Evolutionary conservation across 2,888 invertebrate species (phyloP), one percentile per base, ranked within the genome.

Genomic region (Cosmia pyralina): DNA sequence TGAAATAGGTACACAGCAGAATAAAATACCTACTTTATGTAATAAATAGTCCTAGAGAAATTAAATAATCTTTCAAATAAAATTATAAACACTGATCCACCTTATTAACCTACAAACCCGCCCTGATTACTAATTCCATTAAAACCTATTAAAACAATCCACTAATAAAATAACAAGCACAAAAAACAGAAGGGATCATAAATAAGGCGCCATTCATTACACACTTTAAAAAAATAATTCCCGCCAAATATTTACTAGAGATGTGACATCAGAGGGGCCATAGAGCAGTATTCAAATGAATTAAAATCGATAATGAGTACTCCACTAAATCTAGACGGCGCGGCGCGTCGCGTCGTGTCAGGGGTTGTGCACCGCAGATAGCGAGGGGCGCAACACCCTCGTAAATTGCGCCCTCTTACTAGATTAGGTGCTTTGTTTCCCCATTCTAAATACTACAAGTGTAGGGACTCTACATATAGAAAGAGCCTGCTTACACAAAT

Each of bases 371-470:
- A 81, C 80, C 81, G 58, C 72, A 81, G 78, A 76, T 75, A 79
- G 78, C 78, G 76, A 83, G 80, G 86, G 83, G 83, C 73, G 83
- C 75, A 79, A 82, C 86, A 87, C 90, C 90, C 90, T 88, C 87
- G 83, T 85, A 87, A 87, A 87, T 80, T 87, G 77, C 74, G 64
- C 86, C 86, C 87, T 84, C 84, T 87, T 85, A 88, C 86, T 86
- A 87, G 90, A 91, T 91, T 89, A 89, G 87, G 89, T 88, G 89
- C 88, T 90, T 90, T 91, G 90, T 90, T 88, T 88, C 85, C 85
- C 85, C 82, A 83, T 82, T 85, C 85, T 85, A 86, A 86, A 83
- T 86, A 82, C 75, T 82, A 79, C 85, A 87, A 88, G 87, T 86
- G 81, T 70, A 75, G 62, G 60, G 71, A 70, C 34, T 79, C 71